These are phyloP conservation scores for Paedocypris sp. DNA, from an alignment of 2,113 vertebrate genomes.

Conservation along the genomic window DNA sequence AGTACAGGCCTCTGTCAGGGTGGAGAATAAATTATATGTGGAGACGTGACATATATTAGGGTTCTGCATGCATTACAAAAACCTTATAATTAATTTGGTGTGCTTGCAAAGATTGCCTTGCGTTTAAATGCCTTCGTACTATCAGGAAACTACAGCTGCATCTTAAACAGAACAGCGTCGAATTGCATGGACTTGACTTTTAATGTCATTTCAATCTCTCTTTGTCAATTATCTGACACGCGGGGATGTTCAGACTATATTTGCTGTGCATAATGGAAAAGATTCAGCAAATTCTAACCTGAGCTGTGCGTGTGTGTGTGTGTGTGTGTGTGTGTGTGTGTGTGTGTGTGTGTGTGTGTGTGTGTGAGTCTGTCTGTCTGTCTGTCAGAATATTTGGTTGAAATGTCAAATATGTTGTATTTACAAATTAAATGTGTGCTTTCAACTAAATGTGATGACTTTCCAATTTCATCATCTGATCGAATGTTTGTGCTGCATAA, in stretches of 20 bases:
- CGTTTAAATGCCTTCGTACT: neutral
- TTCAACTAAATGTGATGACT: neutral
- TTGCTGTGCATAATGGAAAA: neutral
- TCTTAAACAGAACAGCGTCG: conserved; percentile 3
- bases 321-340: conserved; percentile 53
- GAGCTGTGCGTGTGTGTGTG: conserved; percentile 63
- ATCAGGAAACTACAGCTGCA: conserved; percentile 12
- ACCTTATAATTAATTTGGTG: neutral
- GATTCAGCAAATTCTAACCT: conserved; percentile 85
- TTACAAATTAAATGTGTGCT: neutral
- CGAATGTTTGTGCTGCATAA: neutral
- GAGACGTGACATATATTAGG: too few species aligned
- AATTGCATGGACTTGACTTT: neutral
- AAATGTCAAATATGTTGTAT: neutral
- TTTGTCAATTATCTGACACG: conserved; percentile 10
- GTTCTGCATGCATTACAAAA: too few species aligned
- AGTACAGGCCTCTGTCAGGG: too few species aligned
- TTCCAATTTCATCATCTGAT: neutral
- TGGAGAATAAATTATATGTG: too few species aligned
- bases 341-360: conserved; percentile 51
- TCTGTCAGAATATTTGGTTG: neutral
- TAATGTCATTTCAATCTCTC: neutral
- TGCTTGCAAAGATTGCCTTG: neutral
- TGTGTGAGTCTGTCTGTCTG: too few species aligned
- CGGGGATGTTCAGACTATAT: conserved; percentile 6